Evolutionary conservation across 2,113 vertebrate species (phyloP).

Genomic region (Ciconia maguari): DNA sequence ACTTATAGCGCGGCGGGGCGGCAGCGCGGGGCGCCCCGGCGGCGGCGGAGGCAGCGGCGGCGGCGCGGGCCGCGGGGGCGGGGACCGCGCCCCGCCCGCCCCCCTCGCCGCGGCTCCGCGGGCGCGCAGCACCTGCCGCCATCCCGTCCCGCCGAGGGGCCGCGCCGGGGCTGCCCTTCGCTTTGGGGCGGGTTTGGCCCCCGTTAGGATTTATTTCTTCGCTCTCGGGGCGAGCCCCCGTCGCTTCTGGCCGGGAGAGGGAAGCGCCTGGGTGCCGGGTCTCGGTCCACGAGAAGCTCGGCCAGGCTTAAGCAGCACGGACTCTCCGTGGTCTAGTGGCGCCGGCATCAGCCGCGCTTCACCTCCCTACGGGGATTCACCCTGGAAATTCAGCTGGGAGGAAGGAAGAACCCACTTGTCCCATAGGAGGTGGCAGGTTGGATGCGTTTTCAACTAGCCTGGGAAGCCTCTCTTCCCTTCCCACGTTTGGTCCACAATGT

Average conservation of each 20-base stretch:
- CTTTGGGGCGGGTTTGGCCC: neutral
- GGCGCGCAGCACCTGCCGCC: neutral
- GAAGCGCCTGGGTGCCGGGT: neutral
- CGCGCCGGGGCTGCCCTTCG: too few relatives aligned
- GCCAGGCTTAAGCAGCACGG: fast-evolving
- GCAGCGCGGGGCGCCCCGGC: neutral
- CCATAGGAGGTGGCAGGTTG: neutral
- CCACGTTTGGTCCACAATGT: neutral
- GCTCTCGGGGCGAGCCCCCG: too few relatives aligned
- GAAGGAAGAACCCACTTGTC: neutral
- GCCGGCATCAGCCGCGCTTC: neutral
- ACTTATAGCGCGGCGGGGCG: neutral
- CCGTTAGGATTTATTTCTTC: neutral
- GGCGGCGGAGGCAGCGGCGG: neutral
- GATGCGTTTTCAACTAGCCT: neutral
- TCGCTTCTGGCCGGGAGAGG: fast-evolving
- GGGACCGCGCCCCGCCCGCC: slow-evolving; percentile 6
- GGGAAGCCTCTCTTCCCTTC: neutral
- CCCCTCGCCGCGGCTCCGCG: neutral
- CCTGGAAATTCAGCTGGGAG: neutral
- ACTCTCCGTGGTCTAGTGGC: fast-evolving
- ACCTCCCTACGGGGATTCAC: too few relatives aligned
- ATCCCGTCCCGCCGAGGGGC: neutral
- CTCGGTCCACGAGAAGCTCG: neutral
- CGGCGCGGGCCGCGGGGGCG: neutral